A percentile compares a stretch with the other conserved stretches of the same genome.
Conservation (phyloP, 2,888 invertebrate genomes). For the Prionchulus punctatus region DNA sequence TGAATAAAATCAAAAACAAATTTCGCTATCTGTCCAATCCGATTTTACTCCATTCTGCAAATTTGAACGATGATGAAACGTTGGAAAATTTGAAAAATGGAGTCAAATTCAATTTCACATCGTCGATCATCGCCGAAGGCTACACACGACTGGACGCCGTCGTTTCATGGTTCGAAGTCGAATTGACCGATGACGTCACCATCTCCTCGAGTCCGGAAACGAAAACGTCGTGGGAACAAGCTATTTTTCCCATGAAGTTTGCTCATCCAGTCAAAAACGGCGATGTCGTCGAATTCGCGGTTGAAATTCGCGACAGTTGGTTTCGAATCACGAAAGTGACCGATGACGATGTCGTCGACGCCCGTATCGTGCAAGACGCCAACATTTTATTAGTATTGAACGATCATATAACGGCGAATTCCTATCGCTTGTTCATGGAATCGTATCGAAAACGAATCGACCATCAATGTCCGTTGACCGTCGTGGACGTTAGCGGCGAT, state of each 20-base stretch:
- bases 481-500: background rate
- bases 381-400: background rate
- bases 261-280: background rate
- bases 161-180: background rate
- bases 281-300: constrained; percentile 7
- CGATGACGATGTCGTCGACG: no score
- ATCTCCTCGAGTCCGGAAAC: constrained; percentile 47
- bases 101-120: background rate
- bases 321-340: background rate
- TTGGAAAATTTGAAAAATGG: background rate
- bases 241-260: constrained; percentile 46
- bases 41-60: background rate
- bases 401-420: background rate
- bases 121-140: background rate
- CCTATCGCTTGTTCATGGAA: background rate
- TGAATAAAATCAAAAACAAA: background rate
- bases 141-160: background rate
- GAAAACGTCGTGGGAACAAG: constrained; percentile 57
- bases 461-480: background rate
- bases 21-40: background rate
- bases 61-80: background rate
- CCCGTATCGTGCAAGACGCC: background rate
- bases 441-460: background rate
- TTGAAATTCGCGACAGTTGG: background rate
- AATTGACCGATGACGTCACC: constrained; percentile 44